Evolutionary conservation across 2,797 vertebrate genomes (phyloP), one percentile per base, ranked within the genome.

Genomic region (Linurgus olivaceus): DNA sequence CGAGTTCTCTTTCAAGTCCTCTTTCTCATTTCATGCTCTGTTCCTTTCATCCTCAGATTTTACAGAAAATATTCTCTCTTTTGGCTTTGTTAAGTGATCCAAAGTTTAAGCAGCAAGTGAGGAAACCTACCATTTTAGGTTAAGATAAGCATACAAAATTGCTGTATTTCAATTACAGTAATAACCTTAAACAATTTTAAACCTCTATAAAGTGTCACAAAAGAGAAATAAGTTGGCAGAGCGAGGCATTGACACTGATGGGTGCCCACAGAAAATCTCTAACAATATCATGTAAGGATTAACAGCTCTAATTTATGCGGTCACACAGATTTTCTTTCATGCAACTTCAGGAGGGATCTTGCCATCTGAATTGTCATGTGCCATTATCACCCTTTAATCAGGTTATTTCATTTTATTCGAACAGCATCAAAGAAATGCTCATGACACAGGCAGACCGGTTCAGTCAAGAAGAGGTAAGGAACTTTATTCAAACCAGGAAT

Each of bases 371-470:
- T 95, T 91, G 94, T 94, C 94, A 82, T 93, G 76, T 96, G 93
- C 93, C 81, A 90, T 95, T 95, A 94, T 94, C 93, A 66, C 78
- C 81, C 89, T 68, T 73, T 95, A 96, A 96, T 92, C 94, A 88
- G 91, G 80, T 88, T 91, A 88, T 97, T 96, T 79, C 66, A 0
- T 97, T 95, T 90, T 94, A 79, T 93, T 82, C 57, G 66, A 61
- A 75, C 97, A 98, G 98, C 97, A 98, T 99, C 97, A 98, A 98
- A 97, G 98, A 98, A 98, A 98, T 98, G 97, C 98, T 98, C 16
- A 97, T 98, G 98, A 99, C 98, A 80, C 97, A 97, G 96, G 98
- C 98, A 61, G 98, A 98, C 97, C 98, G 98, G 78, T 99, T 99
- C 98, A 98, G 97, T 40, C 98, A 98, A 91, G 98, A 98, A 85